phyloP scores from a whole-genome alignment of 2,113 vertebrate genomes.

The Sclerurus mexicanus region DNA sequence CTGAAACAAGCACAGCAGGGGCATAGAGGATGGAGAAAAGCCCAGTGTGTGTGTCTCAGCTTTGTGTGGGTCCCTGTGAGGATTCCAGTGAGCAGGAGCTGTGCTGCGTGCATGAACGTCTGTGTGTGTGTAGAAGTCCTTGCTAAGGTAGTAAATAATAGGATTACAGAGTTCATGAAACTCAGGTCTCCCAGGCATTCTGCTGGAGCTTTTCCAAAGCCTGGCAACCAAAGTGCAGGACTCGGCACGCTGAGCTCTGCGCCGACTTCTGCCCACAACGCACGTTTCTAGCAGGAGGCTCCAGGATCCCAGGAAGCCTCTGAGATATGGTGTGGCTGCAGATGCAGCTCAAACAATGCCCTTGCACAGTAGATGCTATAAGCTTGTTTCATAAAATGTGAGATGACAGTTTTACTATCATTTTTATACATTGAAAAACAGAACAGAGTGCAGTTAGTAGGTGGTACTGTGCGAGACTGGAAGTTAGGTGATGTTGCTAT shows the following conservation, averaged over 20 bases:
- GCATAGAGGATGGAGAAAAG: not conserved
- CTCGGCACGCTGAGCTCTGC: not conserved
- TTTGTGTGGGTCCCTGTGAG: fast-evolving
- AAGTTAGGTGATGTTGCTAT: not conserved
- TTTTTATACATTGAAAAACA: not conserved
- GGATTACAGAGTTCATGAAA: not conserved
- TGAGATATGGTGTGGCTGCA: not conserved
- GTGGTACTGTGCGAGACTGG: not conserved
- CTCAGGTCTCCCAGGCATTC: not conserved
- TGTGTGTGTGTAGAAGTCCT: not conserved
- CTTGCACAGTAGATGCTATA: not conserved
- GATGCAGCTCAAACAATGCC: not conserved
- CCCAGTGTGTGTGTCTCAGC: fast-evolving
- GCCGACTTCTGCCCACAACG: not conserved
- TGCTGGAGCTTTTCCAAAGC: slow-evolving; percentile 42
- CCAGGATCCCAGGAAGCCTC: not conserved
- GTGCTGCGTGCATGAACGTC: fast-evolving
- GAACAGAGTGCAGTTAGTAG: not conserved
- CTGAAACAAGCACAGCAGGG: not conserved
- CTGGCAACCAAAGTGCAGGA: not conserved
- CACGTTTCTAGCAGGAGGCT: not conserved
- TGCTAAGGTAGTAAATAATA: not conserved
- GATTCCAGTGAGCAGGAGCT: not conserved
- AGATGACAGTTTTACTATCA: not conserved
- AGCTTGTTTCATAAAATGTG: not conserved